These are phyloP conservation scores for Hymenopus coronatus DNA, from an alignment of 2,888 invertebrate species.

Conservation along the genomic window DNA sequence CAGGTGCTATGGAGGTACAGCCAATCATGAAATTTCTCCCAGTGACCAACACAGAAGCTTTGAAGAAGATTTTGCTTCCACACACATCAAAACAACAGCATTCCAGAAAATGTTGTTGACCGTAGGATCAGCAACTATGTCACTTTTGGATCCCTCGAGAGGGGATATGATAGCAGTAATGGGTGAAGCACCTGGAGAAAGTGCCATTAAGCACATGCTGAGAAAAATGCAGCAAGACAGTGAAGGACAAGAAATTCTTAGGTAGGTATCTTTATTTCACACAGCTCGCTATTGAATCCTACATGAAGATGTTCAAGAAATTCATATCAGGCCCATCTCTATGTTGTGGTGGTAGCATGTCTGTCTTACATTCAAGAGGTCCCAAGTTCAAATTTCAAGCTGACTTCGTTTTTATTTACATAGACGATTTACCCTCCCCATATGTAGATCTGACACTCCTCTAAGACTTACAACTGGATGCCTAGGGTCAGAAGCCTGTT, in stretches of 20 bases:
- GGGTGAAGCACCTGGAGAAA: conserved; percentile 82
- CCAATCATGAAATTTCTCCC: neutral
- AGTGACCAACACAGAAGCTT: conserved; percentile 44
- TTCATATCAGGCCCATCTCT: too few species aligned
- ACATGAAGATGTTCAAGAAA: too few species aligned
- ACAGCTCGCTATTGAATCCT: too few species aligned
- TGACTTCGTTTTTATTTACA: too few species aligned
- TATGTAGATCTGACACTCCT: too few species aligned
- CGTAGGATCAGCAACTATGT: conserved; percentile 82
- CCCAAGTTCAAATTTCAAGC: too few species aligned
- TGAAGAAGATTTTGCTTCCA: conserved; percentile 58
- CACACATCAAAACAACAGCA: conserved; percentile 61
- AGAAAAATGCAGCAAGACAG: conserved; percentile 70
- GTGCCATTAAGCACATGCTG: conserved; percentile 69
- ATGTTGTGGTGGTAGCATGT: too few species aligned
- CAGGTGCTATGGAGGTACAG: neutral
- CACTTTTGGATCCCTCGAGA: conserved; percentile 73
- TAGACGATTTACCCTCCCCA: too few species aligned
- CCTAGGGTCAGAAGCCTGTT: too few species aligned
- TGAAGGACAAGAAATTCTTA: conserved; percentile 72
- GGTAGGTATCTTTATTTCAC: neutral
- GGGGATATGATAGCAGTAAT: conserved; percentile 94
- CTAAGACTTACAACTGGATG: too few species aligned
- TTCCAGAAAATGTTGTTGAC: conserved; percentile 78
- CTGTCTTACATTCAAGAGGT: too few species aligned